phyloP scores from a whole-genome alignment of 2,113 vertebrate species.

The Psittacula cyanocephala region DNA sequence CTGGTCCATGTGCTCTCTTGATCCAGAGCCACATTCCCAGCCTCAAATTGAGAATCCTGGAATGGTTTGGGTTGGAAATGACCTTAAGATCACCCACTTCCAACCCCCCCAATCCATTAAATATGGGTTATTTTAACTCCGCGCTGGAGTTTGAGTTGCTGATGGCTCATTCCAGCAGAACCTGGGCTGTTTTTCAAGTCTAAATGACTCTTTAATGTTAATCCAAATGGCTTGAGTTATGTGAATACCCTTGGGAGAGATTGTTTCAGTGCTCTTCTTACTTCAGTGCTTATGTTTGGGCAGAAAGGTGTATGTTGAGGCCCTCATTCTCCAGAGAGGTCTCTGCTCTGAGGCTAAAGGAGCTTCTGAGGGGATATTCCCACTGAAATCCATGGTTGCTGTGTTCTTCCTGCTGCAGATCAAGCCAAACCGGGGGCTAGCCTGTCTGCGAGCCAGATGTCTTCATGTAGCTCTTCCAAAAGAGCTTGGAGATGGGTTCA shows the following conservation, averaged over 20 bases:
- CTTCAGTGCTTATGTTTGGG: neutral
- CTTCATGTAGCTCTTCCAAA: neutral
- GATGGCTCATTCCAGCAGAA: neutral
- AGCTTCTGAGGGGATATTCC: neutral
- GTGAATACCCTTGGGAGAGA: neutral
- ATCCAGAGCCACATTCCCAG: neutral
- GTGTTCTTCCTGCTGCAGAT: neutral
- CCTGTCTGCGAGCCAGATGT: neutral
- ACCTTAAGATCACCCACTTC: neutral
- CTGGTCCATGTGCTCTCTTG: fast-evolving
- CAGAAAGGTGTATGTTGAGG: neutral
- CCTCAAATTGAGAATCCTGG: neutral
- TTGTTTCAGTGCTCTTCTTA: neutral
- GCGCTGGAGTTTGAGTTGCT: fast-evolving
- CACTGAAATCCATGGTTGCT: neutral
- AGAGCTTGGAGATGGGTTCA: neutral
- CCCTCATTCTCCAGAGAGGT: neutral
- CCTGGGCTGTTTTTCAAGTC: neutral
- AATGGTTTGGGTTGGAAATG: neutral
- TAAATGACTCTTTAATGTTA: neutral
- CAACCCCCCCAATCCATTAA: neutral
- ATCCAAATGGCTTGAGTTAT: neutral
- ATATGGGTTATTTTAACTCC: no score
- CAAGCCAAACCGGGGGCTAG: neutral
- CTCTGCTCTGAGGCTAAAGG: neutral